A percentile compares a stretch with the other conserved stretches of the same genome.
These are phyloP conservation scores for Sus scrofa DNA, from an alignment of 2,113 vertebrate genomes.

Conservation along the genomic window T2T-Sscrofa CM000813.6:32368001-32368500, in stretches of 20 bases:
- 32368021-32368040: background rate
- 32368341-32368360: background rate
- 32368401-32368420: background rate
- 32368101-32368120: background rate
- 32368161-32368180: background rate
- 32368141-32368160: constrained; percentile 6
- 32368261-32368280: background rate
- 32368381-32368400: background rate
- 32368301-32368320: background rate
- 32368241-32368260: background rate
- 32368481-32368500: background rate
- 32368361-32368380: background rate
- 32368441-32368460: background rate
- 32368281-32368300: background rate
- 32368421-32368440: background rate
- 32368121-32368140: background rate
- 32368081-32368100: background rate
- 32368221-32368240: background rate
- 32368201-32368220: constrained; percentile 26
- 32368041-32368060: background rate
- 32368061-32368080: background rate
- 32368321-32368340: constrained; percentile 14
- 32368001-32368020: background rate
- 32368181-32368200: background rate
- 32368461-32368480: background rate